Base-by-base conservation (phyloP, 1,140 invertebrate species). In the Drosophila malerkotliana region DNA sequence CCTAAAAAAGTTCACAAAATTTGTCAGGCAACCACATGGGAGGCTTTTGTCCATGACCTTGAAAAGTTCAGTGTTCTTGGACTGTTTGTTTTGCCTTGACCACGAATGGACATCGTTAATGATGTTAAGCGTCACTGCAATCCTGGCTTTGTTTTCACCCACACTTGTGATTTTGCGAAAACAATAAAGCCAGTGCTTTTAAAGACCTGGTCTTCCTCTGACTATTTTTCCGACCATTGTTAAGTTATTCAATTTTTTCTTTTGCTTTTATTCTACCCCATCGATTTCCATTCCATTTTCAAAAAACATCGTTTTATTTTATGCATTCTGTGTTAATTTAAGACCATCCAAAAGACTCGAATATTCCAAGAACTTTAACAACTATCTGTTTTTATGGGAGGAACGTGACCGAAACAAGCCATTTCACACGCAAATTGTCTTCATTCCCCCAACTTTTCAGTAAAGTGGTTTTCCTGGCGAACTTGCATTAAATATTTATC, bases 401-500 rank as follows among this genome's bases (percentile, higher is more conserved):
- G 24, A 69, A 69, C 67, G 67, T 69, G 67, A 69, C 67, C 63
- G 67, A 57, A 41, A 69, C 57, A 69, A 69, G 67, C 63, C 63
- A 37, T 57, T 69, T 69, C 52, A 69, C 67, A 69, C 67, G 52
- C 67, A 69, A 69, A 69, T 69, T 54, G 53, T 3, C 63, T 26
- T 26, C 14, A 12, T 14, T 21, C 49, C 26, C 21, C 63, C 41
- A 49, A 45, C 12, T 28, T 30, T 28, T 18, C 5, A 10, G 14
- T n/a, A 57, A 57, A 56, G 64, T 26, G 21, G 14, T 48, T 21
- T 18, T 8, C 26, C 54, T 34, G 51, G 41, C 63, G 49, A 68
- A 54, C 66, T 61, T 69, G 67, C 63, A 69, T 69, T 69, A 69
- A 69, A 69, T 69, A 69, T 69, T 69, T 69, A 69, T 69, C 52